A percentile compares a stretch with the other conserved stretches of the same genome.
phyloP scores from a whole-genome alignment of 1,140 invertebrate species.

The Sarcophaga bullata region DNA sequence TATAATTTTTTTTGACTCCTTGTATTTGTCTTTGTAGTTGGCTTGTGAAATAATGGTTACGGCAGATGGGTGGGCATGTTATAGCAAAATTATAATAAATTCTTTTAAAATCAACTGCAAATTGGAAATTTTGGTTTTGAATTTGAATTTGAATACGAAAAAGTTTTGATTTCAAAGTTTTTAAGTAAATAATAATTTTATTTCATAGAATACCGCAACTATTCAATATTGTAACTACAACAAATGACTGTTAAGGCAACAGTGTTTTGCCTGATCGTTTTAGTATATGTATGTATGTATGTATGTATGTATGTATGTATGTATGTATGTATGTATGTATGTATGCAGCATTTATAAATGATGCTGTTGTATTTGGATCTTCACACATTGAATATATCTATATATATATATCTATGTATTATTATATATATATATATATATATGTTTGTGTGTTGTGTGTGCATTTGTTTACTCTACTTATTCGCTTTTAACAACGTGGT shows the following conservation, averaged over 20 bases:
- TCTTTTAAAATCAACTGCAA: constrained; percentile 4
- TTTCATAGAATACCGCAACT: constrained; percentile 6
- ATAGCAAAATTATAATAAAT: neutral
- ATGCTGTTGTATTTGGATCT: too few species aligned
- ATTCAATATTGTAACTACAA: constrained; percentile 21
- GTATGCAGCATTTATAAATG: too few species aligned
- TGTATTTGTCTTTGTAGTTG: neutral
- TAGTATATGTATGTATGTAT: neutral
- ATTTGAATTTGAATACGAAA: neutral
- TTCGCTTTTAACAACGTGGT: too few species aligned
- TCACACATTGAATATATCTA: too few species aligned
- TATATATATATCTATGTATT: too few species aligned
- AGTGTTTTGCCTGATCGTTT: neutral
- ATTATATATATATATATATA: too few species aligned
- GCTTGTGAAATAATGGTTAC: neutral
- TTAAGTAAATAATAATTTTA: constrained; percentile 27
- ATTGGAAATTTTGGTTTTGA: neutral
- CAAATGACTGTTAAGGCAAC: neutral
- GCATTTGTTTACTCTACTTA: neutral
- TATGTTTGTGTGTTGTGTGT: neutral
- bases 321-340: too few species aligned
- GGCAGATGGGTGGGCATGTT: neutral
- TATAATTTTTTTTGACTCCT: neutral
- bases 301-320: too few species aligned
- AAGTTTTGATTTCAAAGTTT: constrained; percentile 19